Conservation (phyloP, 2,113 vertebrate species). For the Neopipo cinnamomea region DNA sequence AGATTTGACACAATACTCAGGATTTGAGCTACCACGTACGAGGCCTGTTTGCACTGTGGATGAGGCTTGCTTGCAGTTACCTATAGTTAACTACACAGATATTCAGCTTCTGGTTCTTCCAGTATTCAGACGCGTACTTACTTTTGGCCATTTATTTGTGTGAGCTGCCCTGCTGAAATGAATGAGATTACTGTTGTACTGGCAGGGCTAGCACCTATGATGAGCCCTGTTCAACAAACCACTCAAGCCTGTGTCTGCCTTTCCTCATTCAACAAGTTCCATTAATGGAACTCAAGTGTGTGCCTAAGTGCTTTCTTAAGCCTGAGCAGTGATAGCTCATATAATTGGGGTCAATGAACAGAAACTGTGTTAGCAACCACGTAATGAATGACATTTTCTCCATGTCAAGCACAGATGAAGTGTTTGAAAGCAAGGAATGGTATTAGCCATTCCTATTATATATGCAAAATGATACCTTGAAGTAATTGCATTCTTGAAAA, state of each 20-base stretch:
- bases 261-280: background rate
- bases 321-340: background rate
- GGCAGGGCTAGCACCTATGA: background rate
- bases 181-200: background rate
- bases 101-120: background rate
- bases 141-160: background rate
- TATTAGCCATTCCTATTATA: constrained; percentile 18
- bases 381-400: constrained; percentile 40
- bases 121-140: background rate
- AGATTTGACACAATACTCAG: background rate
- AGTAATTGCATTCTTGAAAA: background rate
- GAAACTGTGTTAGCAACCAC: background rate
- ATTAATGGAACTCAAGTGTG: constrained; percentile 34
- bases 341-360: constrained; percentile 55
- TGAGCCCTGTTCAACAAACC: background rate
- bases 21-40: background rate
- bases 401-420: constrained; percentile 44
- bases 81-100: background rate
- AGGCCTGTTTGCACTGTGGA: background rate
- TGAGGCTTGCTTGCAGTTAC: background rate
- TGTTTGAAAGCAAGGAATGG: constrained; percentile 47
- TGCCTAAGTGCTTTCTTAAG: constrained; percentile 27
- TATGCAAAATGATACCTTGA: constrained; percentile 13
- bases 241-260: background rate
- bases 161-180: background rate